Conservation (phyloP, 2,797 vertebrate genomes). For the Decapterus maruadsi region DNA sequence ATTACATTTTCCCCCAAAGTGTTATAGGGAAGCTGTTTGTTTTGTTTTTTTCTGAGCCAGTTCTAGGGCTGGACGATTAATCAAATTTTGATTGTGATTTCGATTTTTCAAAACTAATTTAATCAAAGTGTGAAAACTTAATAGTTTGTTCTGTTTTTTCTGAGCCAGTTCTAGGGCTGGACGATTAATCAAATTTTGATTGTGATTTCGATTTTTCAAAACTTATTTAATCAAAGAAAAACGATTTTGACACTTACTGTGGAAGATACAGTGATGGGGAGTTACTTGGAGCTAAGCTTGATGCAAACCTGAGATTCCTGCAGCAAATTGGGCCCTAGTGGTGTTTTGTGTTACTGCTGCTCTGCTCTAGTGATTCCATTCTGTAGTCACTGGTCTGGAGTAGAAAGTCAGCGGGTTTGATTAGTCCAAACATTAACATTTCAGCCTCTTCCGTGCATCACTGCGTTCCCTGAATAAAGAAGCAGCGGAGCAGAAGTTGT, state of each 20-base stretch:
- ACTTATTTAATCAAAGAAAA: too few relatives aligned
- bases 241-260: background rate
- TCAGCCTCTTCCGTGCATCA: slow-evolving; percentile 1
- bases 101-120: too few relatives aligned
- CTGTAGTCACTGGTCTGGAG: background rate
- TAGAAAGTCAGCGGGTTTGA: slow-evolving; percentile 2
- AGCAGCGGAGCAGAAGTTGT: background rate
- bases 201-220: too few relatives aligned
- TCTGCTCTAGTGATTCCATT: background rate
- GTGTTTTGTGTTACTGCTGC: background rate
- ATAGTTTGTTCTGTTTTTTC: too few relatives aligned
- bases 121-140: too few relatives aligned
- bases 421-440: slow-evolving; percentile 9
- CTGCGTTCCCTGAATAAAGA: background rate
- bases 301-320: background rate
- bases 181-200: too few relatives aligned
- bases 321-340: background rate
- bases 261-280: background rate
- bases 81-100: too few relatives aligned
- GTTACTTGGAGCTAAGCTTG: background rate
- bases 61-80: too few relatives aligned
- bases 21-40: too few relatives aligned
- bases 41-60: too few relatives aligned
- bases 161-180: too few relatives aligned
- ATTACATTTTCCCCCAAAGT: too few relatives aligned